These are phyloP conservation scores for Empis stercorea DNA, from an alignment of 2,888 invertebrate genomes.

Conservation along the genomic window DNA sequence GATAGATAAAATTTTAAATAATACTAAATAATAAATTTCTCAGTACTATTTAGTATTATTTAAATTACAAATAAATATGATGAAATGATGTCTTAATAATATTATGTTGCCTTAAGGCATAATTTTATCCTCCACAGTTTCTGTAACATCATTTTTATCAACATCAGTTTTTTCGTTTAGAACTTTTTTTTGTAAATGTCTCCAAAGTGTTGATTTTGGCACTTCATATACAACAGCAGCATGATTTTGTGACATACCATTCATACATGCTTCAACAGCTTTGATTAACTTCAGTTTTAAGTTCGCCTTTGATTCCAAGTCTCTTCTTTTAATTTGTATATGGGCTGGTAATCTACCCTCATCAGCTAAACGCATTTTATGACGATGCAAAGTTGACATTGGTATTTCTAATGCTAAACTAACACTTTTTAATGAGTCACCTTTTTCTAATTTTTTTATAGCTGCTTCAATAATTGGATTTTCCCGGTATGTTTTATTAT, in stretches of 20 bases:
- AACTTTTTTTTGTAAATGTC: constrained; percentile 20
- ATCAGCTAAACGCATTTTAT: constrained; percentile 30
- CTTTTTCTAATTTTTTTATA: constrained; percentile 28
- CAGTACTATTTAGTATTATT: too few species aligned
- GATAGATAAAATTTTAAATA: too few species aligned
- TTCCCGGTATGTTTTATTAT: constrained; percentile 29
- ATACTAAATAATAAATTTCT: too few species aligned
- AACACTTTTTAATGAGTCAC: constrained; percentile 32
- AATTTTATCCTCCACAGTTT: too few species aligned
- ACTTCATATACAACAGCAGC: constrained; percentile 33
- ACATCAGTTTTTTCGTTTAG: too few species aligned
- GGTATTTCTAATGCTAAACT: constrained; percentile 34
- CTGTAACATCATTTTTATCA: too few species aligned
- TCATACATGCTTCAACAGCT: constrained; percentile 31
- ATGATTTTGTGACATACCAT: constrained; percentile 36
- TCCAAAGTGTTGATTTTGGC: constrained; percentile 35
- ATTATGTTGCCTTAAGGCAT: too few species aligned
- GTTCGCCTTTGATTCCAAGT: constrained; percentile 31
- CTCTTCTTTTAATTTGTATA: constrained; percentile 28
- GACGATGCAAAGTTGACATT: constrained; percentile 35
- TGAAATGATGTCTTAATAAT: too few species aligned
- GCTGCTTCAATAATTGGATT: constrained; percentile 29
- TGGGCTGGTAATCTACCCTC: constrained; percentile 31
- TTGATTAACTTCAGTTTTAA: constrained; percentile 29
- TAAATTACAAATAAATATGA: too few species aligned